Evolutionary conservation across 2,797 vertebrate species (phyloP).

Genomic region (Varecia variegata): DNA sequence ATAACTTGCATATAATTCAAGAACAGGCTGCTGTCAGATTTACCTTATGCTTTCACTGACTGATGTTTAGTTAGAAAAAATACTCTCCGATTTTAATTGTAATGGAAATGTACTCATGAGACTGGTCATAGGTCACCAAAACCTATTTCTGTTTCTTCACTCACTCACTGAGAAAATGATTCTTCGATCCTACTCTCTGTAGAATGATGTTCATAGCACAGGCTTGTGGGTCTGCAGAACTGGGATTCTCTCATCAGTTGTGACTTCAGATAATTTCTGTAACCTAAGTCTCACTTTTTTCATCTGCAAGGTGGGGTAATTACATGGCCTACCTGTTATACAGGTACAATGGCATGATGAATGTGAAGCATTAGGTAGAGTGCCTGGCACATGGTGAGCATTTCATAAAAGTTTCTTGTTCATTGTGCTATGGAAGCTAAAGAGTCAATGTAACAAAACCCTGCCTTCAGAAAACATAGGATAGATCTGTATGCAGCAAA

Average conservation of each 20-base stretch:
- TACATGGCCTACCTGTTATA: not conserved
- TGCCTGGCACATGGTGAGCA: fast-evolving
- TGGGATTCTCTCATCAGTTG: not conserved
- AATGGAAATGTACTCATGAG: not conserved
- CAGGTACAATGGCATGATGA: not conserved
- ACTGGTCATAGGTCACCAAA: not conserved
- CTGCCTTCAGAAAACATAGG: not conserved
- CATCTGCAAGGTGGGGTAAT: not conserved
- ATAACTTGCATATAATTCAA: not conserved
- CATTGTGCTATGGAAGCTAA: not conserved
- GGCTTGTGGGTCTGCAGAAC: not conserved
- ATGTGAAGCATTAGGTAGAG: not conserved
- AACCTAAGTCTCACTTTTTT: not conserved
- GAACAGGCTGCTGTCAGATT: not conserved
- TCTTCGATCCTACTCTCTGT: not conserved
- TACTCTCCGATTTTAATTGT: not conserved
- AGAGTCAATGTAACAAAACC: not conserved
- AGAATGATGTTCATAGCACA: not conserved
- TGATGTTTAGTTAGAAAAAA: not conserved
- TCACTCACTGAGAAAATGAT: not conserved
- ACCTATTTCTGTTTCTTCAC: not conserved
- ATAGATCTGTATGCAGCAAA: not conserved
- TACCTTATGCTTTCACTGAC: not conserved
- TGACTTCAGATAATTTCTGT: not conserved
- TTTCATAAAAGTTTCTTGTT: not conserved